A percentile compares a stretch with the other conserved stretches of the same genome.
phyloP scores from a whole-genome alignment of 2,888 invertebrate genomes.

The Ornithoptera alexandrae region DNA sequence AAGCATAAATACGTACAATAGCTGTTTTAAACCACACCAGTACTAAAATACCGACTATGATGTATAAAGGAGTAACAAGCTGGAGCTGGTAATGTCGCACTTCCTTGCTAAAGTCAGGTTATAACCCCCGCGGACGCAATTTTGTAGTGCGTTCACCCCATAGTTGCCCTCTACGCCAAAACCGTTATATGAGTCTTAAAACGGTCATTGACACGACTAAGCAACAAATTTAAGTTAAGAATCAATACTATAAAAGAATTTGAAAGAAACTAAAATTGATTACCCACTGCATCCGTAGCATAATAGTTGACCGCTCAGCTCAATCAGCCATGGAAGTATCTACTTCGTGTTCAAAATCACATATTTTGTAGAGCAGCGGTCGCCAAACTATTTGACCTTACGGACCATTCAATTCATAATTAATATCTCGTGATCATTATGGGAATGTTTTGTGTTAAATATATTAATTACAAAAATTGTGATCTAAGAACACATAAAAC shows the following conservation, averaged over 20 bases:
- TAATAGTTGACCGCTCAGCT: too few relatives aligned
- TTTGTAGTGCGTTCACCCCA: conserved; percentile 31
- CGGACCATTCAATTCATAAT: too few relatives aligned
- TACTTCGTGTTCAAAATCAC: too few relatives aligned
- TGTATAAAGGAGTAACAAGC: background rate
- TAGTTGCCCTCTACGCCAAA: conserved; percentile 27
- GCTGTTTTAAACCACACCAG: background rate
- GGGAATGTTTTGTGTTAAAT: too few relatives aligned
- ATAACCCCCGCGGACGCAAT: conserved; percentile 20
- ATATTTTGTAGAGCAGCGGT: too few relatives aligned
- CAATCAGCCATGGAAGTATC: too few relatives aligned
- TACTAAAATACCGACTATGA: background rate
- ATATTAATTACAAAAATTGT: too few relatives aligned
- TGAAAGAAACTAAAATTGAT: too few relatives aligned
- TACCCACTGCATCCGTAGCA: too few relatives aligned
- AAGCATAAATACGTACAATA: background rate
- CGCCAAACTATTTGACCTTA: too few relatives aligned
- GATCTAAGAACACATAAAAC: too few relatives aligned
- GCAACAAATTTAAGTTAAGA: background rate
- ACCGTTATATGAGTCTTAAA: conserved; percentile 20
- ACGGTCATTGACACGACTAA: conserved; percentile 12
- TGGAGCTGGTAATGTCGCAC: background rate
- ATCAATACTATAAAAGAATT: background rate
- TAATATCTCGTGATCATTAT: too few relatives aligned
- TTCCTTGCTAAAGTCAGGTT: conserved; percentile 10